Percentiles rank a stretch among this genome's conserved stretches.
These are phyloP conservation scores for Lepidurus arcticus DNA, from an alignment of 1,140 invertebrate genomes.

Conservation along the genomic window DNA sequence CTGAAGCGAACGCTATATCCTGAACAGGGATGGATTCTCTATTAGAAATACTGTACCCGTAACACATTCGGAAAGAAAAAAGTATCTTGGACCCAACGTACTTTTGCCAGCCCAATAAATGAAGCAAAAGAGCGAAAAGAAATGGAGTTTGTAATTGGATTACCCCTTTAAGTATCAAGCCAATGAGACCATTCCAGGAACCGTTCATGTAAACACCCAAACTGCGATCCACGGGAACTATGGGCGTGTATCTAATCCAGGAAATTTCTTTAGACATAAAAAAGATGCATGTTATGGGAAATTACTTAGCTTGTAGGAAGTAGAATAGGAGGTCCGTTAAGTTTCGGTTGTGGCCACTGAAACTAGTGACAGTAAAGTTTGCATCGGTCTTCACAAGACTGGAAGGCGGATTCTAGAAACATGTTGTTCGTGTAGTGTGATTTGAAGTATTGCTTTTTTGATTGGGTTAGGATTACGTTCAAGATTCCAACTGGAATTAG, in stretches of 20 bases:
- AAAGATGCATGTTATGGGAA: neutral
- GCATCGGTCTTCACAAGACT: neutral
- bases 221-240: neutral
- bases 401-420: neutral
- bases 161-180: constrained; percentile 7
- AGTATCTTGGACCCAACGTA: neutral
- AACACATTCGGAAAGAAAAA: neutral
- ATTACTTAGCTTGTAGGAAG: neutral
- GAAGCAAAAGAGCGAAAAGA: neutral
- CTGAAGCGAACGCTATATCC: neutral
- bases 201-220: neutral
- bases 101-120: neutral
- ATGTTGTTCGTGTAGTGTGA: neutral
- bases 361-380: neutral
- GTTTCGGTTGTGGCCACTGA: neutral
- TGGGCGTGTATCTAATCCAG: neutral
- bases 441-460: neutral
- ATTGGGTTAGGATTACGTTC: neutral
- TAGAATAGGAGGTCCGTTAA: neutral
- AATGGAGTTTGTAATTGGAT: neutral
- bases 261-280: neutral
- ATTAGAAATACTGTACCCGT: too few relatives aligned
- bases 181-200: neutral
- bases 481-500: neutral
- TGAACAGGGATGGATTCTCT: neutral